Base-by-base conservation (phyloP, 2,113 vertebrate genomes). In the Paralichthys olivaceus region DNA sequence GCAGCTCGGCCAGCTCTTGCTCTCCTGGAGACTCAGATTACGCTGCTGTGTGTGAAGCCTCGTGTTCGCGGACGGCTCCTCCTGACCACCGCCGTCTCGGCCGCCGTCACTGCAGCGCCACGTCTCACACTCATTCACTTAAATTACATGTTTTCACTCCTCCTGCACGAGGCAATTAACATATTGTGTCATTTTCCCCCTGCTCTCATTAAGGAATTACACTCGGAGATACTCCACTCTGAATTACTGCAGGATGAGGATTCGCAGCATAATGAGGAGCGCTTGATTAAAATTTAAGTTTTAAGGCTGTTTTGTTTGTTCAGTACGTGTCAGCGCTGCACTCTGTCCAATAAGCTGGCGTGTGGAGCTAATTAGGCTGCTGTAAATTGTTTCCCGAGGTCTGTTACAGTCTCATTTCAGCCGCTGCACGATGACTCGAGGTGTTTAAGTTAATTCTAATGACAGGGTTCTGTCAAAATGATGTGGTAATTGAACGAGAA, bases 271-370 rank as follows among this genome's bases (percentile, higher is more conserved):
- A 89, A 89, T 85, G 79, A 89, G 86, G 64, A 74, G 79, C 34
- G 74, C 72, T 85, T 83, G 84, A 91, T 91, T 87, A 81, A 84
- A 89, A 86, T 87, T 76, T 29, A 84, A 72, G 89, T 89, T 91
- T 87, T 71, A 63, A 75, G 81, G 86, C 78, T 76, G 77, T 89
- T 91, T 81, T 81, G 79, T 88, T 89, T 84, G 81, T 69, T 84
- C 70, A 51, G 68, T 71, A 43, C 61, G 72, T 72, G 74, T 76
- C 82, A 59, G 59, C 25, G 3, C 54, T 59, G 72, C 45, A 51
- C 29, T 4, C 32, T 14, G 63, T 80, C 70, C 59, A 68, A 58
- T 71, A 4, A 84, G 26, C 14, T 32, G 83, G 40, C 71, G 73
- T 2, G 37, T 70, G 72, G 65, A 79, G 75, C 72, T 83, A 72